Evolutionary conservation across 35 echinoderm and acorn worm species (phyloP).

Genomic region (Eucidaris tribuloides): DNA sequence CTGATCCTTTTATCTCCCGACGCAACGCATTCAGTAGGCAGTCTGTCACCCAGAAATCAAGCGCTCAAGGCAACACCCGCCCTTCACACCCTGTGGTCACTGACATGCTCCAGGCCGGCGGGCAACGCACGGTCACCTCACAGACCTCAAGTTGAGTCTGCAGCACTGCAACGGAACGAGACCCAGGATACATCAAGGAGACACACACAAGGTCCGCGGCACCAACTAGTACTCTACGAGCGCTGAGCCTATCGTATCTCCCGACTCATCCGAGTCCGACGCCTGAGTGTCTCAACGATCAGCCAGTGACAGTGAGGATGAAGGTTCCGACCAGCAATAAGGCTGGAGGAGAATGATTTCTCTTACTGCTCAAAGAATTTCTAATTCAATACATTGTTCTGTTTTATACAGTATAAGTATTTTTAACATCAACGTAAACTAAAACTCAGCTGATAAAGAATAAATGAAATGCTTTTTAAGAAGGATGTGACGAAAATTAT

Average conservation of each 20-base stretch:
- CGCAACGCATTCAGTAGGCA: conserved; percentile 86
- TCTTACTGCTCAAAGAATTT: too few relatives aligned
- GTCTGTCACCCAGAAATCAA: conserved; percentile 96
- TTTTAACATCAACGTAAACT: too few relatives aligned
- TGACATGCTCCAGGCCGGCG: neutral
- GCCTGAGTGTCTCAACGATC: conserved; percentile 89
- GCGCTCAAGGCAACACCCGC: conserved; percentile 71
- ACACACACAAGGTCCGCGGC: neutral
- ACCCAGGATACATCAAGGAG: neutral
- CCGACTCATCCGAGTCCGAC: conserved; percentile 86
- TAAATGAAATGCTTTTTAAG: too few relatives aligned
- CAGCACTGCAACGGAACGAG: conserved; percentile 39
- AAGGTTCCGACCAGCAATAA: conserved; percentile 38
- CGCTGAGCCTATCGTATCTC: conserved; percentile 87
- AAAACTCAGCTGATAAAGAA: too few relatives aligned
- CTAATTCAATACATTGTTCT: too few relatives aligned
- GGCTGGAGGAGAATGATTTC: conserved; percentile 26
- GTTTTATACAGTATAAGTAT: too few relatives aligned
- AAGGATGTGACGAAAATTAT: too few relatives aligned
- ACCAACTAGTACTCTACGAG: conserved; percentile 62
- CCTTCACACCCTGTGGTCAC: neutral
- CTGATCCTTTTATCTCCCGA: too few relatives aligned
- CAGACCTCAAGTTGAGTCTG: neutral
- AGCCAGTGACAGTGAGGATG: conserved; percentile 96
- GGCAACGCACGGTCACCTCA: conserved; percentile 4